These are phyloP conservation scores for Trichoplusia ni DNA, from an alignment of 1,140 invertebrate genomes.

Conservation along the genomic window DNA sequence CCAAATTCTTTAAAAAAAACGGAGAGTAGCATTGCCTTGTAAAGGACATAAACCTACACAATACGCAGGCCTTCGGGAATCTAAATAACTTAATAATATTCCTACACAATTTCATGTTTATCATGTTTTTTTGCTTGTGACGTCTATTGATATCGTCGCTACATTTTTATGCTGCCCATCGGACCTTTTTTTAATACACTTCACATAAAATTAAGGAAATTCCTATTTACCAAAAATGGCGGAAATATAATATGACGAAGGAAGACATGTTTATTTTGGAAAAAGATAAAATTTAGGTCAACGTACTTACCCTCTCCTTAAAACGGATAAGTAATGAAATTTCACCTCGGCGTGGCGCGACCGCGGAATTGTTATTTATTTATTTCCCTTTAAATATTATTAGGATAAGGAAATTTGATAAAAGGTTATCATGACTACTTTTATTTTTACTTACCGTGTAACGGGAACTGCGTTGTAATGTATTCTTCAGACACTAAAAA, in stretches of 20 bases:
- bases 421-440: not conserved
- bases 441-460: too few species aligned
- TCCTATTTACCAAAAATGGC: not conserved
- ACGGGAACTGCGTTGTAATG: too few species aligned
- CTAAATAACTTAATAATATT: too few species aligned
- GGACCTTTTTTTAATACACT: constrained; percentile 4
- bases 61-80: too few species aligned
- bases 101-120: too few species aligned
- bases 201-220: constrained; percentile 12
- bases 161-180: too few species aligned
- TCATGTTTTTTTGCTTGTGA: too few species aligned
- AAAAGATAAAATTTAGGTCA: constrained; percentile 27
- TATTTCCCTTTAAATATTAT: constrained; percentile 27
- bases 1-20: too few species aligned
- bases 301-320: constrained; percentile 7
- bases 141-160: too few species aligned
- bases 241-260: constrained; percentile 22
- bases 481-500: too few species aligned
- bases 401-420: not conserved
- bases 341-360: constrained; percentile 6
- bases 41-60: too few species aligned
- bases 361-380: constrained; percentile 26
- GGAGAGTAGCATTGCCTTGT: too few species aligned
- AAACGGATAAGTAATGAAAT: constrained; percentile 32
- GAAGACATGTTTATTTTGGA: constrained; percentile 25